Base-by-base conservation (phyloP, 2,888 invertebrate species). In the Sesamia inferens region DNA sequence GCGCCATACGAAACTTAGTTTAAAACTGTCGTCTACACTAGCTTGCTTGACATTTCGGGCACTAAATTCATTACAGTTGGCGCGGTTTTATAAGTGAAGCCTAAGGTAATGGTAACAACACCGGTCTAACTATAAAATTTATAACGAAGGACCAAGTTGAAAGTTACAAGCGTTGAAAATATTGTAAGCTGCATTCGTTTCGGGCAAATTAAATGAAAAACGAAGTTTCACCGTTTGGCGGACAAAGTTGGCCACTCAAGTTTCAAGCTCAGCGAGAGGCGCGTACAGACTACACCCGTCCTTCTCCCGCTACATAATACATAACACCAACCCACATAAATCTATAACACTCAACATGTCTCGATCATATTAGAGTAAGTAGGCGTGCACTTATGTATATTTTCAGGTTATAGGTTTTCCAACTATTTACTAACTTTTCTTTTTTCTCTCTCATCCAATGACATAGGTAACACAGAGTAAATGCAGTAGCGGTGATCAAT, bases 131-230 rank as follows among this genome's bases (percentile, higher is more conserved):
- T 93, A 92, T 92, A 90, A 93, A 94, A 94, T 95, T 94, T 94
- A 95, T 94, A 94, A 94, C 93, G 90, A 94, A 93, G 90, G 87
- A 91, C 87, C 89, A 87, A 91, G 90, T 92, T 90, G 91, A 94
- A 94, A 94, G 93, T 95, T 95, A 91, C 91, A 87, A 94, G 93
- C 93, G 93, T 93, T 93, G 94, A 93, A 95, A 95, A 95, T 95
- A 95, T 95, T 94, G 95, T 94, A 94, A 95, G 93, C 94, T 92
- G 94, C 90, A 94, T 94, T 95, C 94, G 94, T 95, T 95, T 94
- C 92, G 93, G 92, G 90, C 92, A 94, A 95, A 95, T 96, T 95
- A 96, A 96, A 96, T 95, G 95, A 94, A 95, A 95, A 95, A 93
- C 92, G 92, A 95, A 95, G 94, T 96, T 95, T 91, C 89, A 86